phyloP scores from a whole-genome alignment of 2,797 vertebrate species.

The Tokudaia tokunoshimensis region DNA sequence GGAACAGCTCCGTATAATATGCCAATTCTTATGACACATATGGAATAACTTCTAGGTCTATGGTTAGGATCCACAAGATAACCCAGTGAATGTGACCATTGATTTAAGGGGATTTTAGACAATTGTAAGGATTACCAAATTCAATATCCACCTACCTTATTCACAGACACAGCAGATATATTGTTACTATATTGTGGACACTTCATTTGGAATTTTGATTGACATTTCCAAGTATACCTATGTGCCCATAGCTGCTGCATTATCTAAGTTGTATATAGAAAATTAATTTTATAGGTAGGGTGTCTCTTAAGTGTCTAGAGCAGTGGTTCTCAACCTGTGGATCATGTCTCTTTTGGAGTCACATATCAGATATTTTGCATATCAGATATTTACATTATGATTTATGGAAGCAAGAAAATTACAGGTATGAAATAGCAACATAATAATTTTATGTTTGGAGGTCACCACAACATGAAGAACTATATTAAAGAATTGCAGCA shows the following conservation, averaged over 20 bases:
- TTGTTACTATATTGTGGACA: not conserved
- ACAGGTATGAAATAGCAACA: not conserved
- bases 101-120: not conserved
- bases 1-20: not conserved
- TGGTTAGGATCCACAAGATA: not conserved
- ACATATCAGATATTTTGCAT: not conserved
- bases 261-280: not conserved
- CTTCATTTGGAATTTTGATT: not conserved
- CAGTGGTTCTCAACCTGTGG: not conserved
- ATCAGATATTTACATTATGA: not conserved
- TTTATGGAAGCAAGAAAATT: not conserved
- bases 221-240: not conserved
- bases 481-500: not conserved
- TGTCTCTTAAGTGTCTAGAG: not conserved
- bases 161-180: not conserved
- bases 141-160: not conserved
- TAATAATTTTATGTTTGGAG: not conserved
- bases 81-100: not conserved
- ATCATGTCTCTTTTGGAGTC: not conserved
- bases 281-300: not conserved
- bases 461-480: not conserved
- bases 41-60: not conserved
- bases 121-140: not conserved
- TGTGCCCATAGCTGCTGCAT: not conserved
- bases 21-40: not conserved